Conservation (phyloP, 2,113 vertebrate genomes). For the Apaloderma vittatum region DNA sequence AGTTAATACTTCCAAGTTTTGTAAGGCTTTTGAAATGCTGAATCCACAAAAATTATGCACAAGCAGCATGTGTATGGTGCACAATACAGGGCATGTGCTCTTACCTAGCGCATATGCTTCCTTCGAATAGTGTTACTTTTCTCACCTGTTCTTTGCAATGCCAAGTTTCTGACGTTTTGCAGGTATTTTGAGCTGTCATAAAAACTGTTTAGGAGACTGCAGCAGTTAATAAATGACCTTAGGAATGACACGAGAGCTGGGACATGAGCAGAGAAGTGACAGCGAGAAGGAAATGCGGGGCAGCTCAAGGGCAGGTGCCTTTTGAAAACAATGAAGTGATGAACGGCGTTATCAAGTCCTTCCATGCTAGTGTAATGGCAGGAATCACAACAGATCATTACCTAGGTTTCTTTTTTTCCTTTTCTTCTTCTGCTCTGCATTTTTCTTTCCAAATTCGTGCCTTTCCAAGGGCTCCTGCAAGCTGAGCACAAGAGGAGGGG, state of each 20-base stretch:
- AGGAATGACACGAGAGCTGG: not conserved
- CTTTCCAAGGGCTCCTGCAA: slow-evolving; percentile 64
- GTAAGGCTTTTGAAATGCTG: not conserved
- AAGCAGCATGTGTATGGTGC: not conserved
- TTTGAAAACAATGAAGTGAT: slow-evolving; percentile 52
- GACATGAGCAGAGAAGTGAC: slow-evolving; percentile 19
- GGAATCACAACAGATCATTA: slow-evolving; percentile 62
- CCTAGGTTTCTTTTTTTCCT: not conserved
- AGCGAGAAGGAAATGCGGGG: not conserved
- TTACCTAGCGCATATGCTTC: not conserved
- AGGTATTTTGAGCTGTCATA: not conserved
- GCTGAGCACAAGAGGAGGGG: slow-evolving; percentile 18
- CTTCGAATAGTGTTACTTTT: not conserved
- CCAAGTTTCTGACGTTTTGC: not conserved
- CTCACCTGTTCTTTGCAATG: not conserved
- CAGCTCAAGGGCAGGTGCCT: not conserved
- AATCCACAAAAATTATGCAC: not conserved
- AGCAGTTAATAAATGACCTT: not conserved
- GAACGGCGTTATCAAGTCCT: slow-evolving; percentile 43
- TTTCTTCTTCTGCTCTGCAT: slow-evolving; percentile 10
- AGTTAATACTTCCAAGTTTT: not conserved
- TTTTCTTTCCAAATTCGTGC: not conserved
- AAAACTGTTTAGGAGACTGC: not conserved
- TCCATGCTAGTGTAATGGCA: slow-evolving; percentile 7
- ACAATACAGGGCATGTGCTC: not conserved